phyloP scores from a whole-genome alignment of 2,888 invertebrate genomes.

The Protonemura montana region DNA sequence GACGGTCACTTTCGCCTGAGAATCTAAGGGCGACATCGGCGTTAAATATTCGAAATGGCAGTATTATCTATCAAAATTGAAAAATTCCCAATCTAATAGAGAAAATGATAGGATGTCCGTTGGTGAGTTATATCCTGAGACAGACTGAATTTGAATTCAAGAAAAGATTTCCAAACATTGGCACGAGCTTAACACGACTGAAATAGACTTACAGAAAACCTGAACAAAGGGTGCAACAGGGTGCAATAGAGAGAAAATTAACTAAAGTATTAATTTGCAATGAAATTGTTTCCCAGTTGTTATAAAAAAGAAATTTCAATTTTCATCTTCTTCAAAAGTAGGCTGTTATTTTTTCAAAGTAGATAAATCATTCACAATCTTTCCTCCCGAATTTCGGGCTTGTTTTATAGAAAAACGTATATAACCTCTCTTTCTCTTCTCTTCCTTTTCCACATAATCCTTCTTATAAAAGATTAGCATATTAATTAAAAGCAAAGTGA shows the following conservation, averaged over 20 bases:
- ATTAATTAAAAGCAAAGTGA: constrained; percentile 68
- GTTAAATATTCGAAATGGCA: too few relatives aligned
- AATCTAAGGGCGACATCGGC: too few relatives aligned
- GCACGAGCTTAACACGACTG: too few relatives aligned
- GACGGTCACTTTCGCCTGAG: too few relatives aligned
- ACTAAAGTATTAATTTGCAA: not conserved
- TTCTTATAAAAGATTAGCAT: constrained; percentile 63
- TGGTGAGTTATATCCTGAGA: too few relatives aligned
- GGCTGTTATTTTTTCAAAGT: not conserved
- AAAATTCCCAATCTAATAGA: too few relatives aligned
- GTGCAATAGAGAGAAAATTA: not conserved
- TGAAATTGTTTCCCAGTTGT: not conserved
- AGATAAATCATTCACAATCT: constrained; percentile 48
- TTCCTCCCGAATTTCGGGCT: constrained; percentile 39
- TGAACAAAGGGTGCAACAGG: not conserved
- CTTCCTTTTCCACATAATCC: constrained; percentile 50
- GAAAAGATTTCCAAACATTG: too few relatives aligned
- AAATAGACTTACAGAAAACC: too few relatives aligned
- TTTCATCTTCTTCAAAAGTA: not conserved
- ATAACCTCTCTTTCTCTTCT: constrained; percentile 38
- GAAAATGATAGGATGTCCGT: too few relatives aligned
- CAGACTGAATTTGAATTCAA: too few relatives aligned
- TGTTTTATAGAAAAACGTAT: constrained; percentile 46
- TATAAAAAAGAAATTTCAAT: constrained; percentile 1
- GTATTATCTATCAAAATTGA: too few relatives aligned